These are phyloP conservation scores for Vimba vimba DNA, from an alignment of 2,113 vertebrate genomes.

Conservation along the genomic window DNA sequence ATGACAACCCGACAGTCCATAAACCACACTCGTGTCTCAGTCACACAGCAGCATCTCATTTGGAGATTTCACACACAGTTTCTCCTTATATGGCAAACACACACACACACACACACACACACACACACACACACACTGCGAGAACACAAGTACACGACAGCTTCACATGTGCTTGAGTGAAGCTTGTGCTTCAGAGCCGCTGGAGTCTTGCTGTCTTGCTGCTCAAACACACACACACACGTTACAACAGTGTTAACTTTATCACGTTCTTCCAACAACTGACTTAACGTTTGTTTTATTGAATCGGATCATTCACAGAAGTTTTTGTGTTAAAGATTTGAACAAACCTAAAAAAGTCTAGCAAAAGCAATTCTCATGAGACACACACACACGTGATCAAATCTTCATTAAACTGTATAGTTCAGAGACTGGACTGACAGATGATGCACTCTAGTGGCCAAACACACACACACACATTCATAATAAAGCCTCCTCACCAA, in stretches of 20 bases:
- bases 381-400: neutral
- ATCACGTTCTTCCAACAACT: neutral
- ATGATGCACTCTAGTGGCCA: neutral
- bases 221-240: neutral
- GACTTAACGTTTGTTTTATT: neutral
- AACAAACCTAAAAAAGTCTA: neutral
- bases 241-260: neutral
- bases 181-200: neutral
- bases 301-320: neutral
- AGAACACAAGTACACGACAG: neutral
- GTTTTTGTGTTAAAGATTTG: too few relatives aligned
- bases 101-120: too few relatives aligned
- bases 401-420: too few relatives aligned
- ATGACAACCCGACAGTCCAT: slow-evolving; percentile 1
- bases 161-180: too few relatives aligned
- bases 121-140: neutral
- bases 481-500: neutral
- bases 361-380: neutral
- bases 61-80: neutral
- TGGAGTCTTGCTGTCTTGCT: neutral
- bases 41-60: neutral
- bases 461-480: neutral
- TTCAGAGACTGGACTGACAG: neutral
- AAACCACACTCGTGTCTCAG: neutral
- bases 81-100: neutral